phyloP scores from a whole-genome alignment of 2,113 vertebrate genomes.

The Bubalus kerabau region DNA sequence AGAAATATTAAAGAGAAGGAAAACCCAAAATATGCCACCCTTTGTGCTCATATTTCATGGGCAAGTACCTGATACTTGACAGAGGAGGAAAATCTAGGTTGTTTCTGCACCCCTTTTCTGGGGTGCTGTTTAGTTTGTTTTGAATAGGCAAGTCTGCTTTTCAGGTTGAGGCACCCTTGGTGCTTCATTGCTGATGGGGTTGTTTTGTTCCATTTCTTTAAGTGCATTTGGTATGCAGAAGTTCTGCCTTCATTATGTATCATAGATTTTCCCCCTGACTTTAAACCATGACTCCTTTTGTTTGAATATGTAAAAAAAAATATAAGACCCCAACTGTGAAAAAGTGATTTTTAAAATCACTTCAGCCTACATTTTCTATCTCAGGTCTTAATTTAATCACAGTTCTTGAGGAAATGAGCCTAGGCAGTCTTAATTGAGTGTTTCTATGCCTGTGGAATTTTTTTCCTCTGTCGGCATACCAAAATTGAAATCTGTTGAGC shows the following conservation, averaged over 20 bases:
- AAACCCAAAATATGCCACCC: background rate
- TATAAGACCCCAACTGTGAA: constrained; percentile 45
- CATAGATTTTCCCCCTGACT: constrained; percentile 23
- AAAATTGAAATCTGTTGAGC: constrained; percentile 55
- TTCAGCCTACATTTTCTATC: constrained; percentile 28
- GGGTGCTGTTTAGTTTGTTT: background rate
- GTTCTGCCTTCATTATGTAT: constrained; percentile 40
- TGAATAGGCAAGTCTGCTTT: constrained; percentile 6
- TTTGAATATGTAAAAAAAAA: constrained; percentile 50
- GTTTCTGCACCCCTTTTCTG: background rate
- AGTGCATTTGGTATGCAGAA: constrained; percentile 27
- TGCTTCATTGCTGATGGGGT: background rate
- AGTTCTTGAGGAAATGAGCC: constrained; percentile 53
- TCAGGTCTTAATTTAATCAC: constrained; percentile 63
- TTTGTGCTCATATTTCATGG: background rate
- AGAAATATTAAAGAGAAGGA: constrained; percentile 11
- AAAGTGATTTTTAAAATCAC: constrained; percentile 60
- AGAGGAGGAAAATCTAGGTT: background rate
- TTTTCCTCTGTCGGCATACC: constrained; percentile 20
- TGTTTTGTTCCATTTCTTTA: constrained; percentile 40
- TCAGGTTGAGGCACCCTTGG: background rate
- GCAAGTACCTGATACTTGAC: background rate
- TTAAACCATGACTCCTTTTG: constrained; percentile 48
- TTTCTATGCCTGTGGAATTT: constrained; percentile 25
- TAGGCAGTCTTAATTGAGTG: constrained; percentile 42